These are phyloP conservation scores for Loris lydekkerianus DNA, from an alignment of 2,797 vertebrate genomes.

Conservation along the genomic window DNA sequence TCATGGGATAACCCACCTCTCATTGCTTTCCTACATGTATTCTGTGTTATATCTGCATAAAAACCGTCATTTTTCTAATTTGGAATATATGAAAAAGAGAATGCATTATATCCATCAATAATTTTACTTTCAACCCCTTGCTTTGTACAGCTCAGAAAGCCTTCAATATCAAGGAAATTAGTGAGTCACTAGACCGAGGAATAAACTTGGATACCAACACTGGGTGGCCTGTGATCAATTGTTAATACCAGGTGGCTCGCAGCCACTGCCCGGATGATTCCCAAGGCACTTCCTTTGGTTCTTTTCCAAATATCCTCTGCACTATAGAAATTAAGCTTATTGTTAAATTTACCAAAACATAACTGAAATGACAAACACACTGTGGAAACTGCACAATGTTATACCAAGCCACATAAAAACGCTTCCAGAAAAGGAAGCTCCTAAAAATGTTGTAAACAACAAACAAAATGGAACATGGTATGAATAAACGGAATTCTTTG, in stretches of 20 bases:
- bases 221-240: not conserved
- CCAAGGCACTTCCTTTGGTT: slow-evolving; percentile 29
- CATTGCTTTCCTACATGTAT: not conserved
- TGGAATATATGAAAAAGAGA: not conserved
- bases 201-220: slow-evolving; percentile 1
- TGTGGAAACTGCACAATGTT: not conserved
- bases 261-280: not conserved
- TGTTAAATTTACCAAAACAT: slow-evolving; percentile 48
- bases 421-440: not conserved
- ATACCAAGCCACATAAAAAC: not conserved
- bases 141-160: not conserved
- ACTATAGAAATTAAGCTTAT: not conserved
- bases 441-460: not conserved
- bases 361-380: slow-evolving; percentile 34
- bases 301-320: slow-evolving; percentile 14
- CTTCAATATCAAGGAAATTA: slow-evolving; percentile 18
- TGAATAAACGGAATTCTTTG: not conserved
- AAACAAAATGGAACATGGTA: not conserved
- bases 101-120: not conserved
- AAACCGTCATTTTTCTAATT: not conserved
- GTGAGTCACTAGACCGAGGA: not conserved
- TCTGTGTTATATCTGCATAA: slow-evolving; percentile 9
- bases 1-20: not conserved
- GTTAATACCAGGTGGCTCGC: slow-evolving; percentile 6
- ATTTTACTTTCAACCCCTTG: not conserved